phyloP scores from a whole-genome alignment of 1,140 invertebrate genomes.

The Ephestia elutella region DNA sequence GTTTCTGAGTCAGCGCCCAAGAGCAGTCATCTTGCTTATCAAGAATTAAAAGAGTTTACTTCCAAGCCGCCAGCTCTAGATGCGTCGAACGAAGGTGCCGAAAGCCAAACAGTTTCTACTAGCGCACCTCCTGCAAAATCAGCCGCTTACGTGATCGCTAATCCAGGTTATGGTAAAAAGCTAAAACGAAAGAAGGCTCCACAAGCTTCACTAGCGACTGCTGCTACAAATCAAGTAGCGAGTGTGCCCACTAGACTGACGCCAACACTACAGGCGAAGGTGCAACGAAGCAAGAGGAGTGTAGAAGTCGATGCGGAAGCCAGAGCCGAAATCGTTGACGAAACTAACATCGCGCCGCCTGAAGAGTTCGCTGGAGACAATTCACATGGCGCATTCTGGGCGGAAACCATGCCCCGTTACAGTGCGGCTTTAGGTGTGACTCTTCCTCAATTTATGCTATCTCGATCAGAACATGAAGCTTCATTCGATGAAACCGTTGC shows the following conservation, averaged over 20 bases:
- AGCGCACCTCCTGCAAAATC: slow-evolving; percentile 49
- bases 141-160: slow-evolving; percentile 52
- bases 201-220: slow-evolving; percentile 26
- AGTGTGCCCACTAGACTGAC: slow-evolving; percentile 18
- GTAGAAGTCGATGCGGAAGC: slow-evolving; percentile 42
- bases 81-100: slow-evolving; percentile 50
- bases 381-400: slow-evolving; percentile 75
- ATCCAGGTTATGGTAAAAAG: slow-evolving; percentile 50
- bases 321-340: slow-evolving; percentile 44
- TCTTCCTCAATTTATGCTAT: slow-evolving; percentile 80
- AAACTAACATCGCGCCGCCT: slow-evolving; percentile 65
- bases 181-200: slow-evolving; percentile 60
- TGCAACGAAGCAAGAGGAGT: slow-evolving; percentile 48
- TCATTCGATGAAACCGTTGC: slow-evolving; percentile 77
- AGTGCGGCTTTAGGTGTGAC: slow-evolving; percentile 77
- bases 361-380: slow-evolving; percentile 69
- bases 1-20: slow-evolving; percentile 78
- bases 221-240: slow-evolving; percentile 31
- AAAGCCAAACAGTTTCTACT: slow-evolving; percentile 63
- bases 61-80: slow-evolving; percentile 62
- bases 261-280: slow-evolving; percentile 15
- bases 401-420: slow-evolving; percentile 78
- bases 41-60: slow-evolving; percentile 73
- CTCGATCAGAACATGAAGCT: slow-evolving; percentile 78
- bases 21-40: slow-evolving; percentile 75